Evolutionary conservation across 2,888 invertebrate species (phyloP).

Genomic region (Gymnocheta viridis): DNA sequence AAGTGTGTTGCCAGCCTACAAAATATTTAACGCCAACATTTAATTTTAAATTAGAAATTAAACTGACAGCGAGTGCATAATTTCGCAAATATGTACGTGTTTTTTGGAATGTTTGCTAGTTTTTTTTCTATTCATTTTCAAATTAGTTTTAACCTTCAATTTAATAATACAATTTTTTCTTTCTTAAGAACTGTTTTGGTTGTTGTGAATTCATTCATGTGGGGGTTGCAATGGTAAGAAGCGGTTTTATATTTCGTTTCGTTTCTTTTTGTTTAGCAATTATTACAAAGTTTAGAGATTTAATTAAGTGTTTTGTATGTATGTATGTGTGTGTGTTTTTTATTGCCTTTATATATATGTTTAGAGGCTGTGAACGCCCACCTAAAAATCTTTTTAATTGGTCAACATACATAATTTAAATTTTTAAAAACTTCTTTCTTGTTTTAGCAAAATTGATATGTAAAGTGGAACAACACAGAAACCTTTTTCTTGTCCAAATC

Average conservation of each 20-base stretch:
- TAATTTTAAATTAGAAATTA: conserved; percentile 11
- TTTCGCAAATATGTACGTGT: neutral
- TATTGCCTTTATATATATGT: neutral
- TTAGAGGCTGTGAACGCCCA: conserved; percentile 17
- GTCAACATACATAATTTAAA: no score
- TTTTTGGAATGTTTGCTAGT: neutral
- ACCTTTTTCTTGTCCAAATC: no score
- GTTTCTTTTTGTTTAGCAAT: conserved; percentile 5
- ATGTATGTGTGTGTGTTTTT: neutral
- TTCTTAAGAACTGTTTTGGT: conserved; percentile 23
- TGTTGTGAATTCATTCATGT: conserved; percentile 21
- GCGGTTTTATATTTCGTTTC: conserved; percentile 3
- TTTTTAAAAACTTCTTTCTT: neutral
- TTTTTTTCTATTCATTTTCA: conserved; percentile 3
- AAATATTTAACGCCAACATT: conserved; percentile 38
- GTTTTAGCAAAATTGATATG: no score
- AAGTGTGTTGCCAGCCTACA: conserved; percentile 30
- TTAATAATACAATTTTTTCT: neutral
- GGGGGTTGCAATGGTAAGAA: conserved; percentile 38
- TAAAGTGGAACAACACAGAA: no score
- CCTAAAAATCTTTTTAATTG: conserved; percentile 16
- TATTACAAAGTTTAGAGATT: conserved; percentile 2
- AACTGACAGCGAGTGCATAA: neutral
- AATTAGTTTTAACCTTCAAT: conserved; percentile 51
- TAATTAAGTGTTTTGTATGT: neutral